Evolutionary conservation across 92 coral and sea anemone species (phyloP), one percentile per base, ranked within the genome.

Genomic region (Virgularia gustaviana): DNA sequence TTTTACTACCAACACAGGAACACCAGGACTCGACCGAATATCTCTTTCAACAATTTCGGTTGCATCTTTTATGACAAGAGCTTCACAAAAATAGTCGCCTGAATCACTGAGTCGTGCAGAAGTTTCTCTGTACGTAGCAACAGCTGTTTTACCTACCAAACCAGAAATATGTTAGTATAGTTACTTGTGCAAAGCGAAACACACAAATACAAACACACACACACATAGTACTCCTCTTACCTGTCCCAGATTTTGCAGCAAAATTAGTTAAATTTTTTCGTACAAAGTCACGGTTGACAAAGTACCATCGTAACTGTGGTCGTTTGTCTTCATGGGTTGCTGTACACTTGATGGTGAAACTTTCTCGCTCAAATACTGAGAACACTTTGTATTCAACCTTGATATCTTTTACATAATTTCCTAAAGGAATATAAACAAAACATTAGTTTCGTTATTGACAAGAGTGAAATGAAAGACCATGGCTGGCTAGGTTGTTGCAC

Each of bases 271-370:
- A 32, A 34, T 68, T 68, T 31, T 2, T 49, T 19, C 61, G 31
- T 24, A 7, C 22, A 10, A 8, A 9, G 9, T 29, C 3, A 2
- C 1, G 22, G 47, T 49, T 28, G 11, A 68, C 31, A 49, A 49
- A 68, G 36, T 29, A 68, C 75, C 75, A 68, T 2, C 27, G 32
- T 20, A 68, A 11, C 2, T 49, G 28, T 8, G 75, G 75, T 33
- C 61, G 30, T 32, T 32, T 49, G 47, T 68, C 75, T 35, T 68
- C 75, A 25, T 68, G 75, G 20, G 30, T 31, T 30, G 61, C 75
- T 13, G 61, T 27, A 18, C 75, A 68, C 15, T 49, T 51, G n/a
- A 68, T 2, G 9, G 9, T 1, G 25, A 68, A 68, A 49, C 35
- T 13, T 4, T 49, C 75, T 0, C 37, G n/a, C n/a, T 49, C 75